A percentile compares a stretch with the other conserved stretches of the same genome.
These are phyloP conservation scores for Muntiacus reevesi DNA, from an alignment of 2,113 vertebrate genomes.

Conservation along the genomic window DNA sequence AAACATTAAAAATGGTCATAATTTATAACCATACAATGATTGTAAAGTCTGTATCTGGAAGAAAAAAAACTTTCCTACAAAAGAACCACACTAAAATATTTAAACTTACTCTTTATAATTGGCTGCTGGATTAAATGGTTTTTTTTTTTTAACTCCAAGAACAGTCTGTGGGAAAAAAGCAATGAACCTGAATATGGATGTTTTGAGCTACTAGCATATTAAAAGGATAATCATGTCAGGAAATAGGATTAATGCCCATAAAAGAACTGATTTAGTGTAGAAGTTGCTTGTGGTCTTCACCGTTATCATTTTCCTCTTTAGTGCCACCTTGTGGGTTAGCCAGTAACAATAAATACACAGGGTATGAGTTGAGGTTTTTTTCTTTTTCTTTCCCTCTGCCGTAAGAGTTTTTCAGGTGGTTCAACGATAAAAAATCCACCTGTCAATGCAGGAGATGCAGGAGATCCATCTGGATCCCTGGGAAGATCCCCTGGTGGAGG, in stretches of 20 bases:
- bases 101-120: constrained; percentile 1
- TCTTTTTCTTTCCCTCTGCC: background rate
- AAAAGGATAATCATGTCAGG: constrained; percentile 59
- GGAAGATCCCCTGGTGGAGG: background rate
- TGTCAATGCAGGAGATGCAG: background rate
- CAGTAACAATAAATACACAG: constrained; percentile 53
- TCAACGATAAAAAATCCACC: background rate
- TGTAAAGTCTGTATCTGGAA: background rate
- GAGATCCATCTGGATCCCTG: background rate
- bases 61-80: background rate
- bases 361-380: background rate
- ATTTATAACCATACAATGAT: background rate
- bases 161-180: constrained; percentile 19
- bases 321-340: constrained; percentile 85
- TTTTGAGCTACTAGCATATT: constrained; percentile 54
- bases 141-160: background rate
- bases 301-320: constrained; percentile 84
- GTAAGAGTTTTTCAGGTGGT: background rate
- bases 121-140: background rate
- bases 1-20: background rate
- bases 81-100: background rate
- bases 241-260: constrained; percentile 65
- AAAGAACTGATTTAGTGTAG: constrained; percentile 72
- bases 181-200: background rate
- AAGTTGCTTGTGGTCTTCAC: constrained; percentile 69